Percentiles rank a stretch among this genome's conserved stretches.
Evolutionary conservation across 2,113 vertebrate genomes (phyloP).

Genomic region (Brachyistius frenatus): DNA sequence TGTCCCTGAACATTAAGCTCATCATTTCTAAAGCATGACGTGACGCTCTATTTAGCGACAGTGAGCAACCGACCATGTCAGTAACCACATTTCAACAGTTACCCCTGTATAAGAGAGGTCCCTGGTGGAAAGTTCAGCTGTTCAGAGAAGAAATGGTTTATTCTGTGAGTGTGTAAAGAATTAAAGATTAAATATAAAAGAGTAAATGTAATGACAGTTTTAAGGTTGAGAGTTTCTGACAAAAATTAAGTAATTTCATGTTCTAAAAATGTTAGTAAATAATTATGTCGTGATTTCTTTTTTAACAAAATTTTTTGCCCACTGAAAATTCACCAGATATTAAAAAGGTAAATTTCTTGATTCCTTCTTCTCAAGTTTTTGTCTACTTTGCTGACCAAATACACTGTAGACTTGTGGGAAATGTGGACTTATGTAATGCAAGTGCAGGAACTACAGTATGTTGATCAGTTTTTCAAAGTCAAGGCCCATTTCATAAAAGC

Average conservation of each 20-base stretch:
- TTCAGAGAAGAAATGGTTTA: background rate
- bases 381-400: background rate
- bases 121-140: background rate
- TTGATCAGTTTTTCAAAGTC: no score
- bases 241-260: no score
- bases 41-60: slow-evolving; percentile 55
- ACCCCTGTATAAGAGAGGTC: background rate
- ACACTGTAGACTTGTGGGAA: background rate
- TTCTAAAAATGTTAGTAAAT: no score
- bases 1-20: slow-evolving; percentile 58
- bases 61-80: slow-evolving; percentile 58
- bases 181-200: no score
- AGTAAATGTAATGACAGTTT: no score
- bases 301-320: no score
- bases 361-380: background rate
- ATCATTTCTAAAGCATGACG: slow-evolving; percentile 71
- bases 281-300: no score
- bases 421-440: background rate
- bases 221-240: no score
- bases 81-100: slow-evolving; percentile 53
- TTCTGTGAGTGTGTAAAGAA: background rate
- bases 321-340: background rate
- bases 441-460: no score
- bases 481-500: background rate
- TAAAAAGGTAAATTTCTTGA: background rate